Evolutionary conservation across 2,113 vertebrate genomes (phyloP).

Genomic region (Lethenteron reissneri): DNA sequence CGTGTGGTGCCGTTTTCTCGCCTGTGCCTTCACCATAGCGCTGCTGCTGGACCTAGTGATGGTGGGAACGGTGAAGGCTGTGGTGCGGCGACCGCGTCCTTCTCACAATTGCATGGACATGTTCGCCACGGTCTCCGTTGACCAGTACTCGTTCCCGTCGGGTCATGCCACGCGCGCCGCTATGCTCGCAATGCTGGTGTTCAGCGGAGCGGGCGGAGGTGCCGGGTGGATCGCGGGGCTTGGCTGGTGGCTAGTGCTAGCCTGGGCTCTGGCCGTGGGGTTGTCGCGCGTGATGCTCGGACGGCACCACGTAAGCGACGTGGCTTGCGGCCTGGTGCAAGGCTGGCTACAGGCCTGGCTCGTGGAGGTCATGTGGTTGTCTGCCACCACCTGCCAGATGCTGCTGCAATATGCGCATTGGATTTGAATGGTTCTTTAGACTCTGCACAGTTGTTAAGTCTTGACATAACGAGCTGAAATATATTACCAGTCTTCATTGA

Average conservation of each 20-base stretch:
- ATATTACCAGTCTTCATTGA: too few relatives aligned
- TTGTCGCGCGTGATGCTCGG: conserved; percentile 77
- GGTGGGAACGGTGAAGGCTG: conserved; percentile 48
- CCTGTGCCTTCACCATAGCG: conserved; percentile 20
- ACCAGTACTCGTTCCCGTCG: conserved; percentile 84
- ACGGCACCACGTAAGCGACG: conserved; percentile 79
- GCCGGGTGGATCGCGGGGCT: too few relatives aligned
- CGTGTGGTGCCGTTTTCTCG: too few relatives aligned
- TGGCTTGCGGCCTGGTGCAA: conserved; percentile 63
- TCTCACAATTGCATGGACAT: conserved; percentile 91
- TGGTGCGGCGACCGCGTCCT: conserved; percentile 60
- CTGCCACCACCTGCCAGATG: conserved; percentile 35
- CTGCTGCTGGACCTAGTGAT: conserved; percentile 61
- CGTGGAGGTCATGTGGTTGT: conserved; percentile 71
- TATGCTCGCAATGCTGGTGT: conserved; percentile 51
- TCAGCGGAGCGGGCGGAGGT: not conserved
- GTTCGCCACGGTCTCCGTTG: conserved; percentile 80
- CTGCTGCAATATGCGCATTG: conserved; percentile 21
- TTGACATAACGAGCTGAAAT: too few relatives aligned
- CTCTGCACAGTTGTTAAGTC: too few relatives aligned
- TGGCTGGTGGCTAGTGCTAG: conserved; percentile 27
- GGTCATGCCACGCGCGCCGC: conserved; percentile 78
- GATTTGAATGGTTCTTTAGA: too few relatives aligned
- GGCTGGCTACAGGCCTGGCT: conserved; percentile 69
- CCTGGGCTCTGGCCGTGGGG: conserved; percentile 56